These are phyloP conservation scores for Monochamus saltuarius DNA, from an alignment of 1,140 invertebrate species.

Conservation along the genomic window DNA sequence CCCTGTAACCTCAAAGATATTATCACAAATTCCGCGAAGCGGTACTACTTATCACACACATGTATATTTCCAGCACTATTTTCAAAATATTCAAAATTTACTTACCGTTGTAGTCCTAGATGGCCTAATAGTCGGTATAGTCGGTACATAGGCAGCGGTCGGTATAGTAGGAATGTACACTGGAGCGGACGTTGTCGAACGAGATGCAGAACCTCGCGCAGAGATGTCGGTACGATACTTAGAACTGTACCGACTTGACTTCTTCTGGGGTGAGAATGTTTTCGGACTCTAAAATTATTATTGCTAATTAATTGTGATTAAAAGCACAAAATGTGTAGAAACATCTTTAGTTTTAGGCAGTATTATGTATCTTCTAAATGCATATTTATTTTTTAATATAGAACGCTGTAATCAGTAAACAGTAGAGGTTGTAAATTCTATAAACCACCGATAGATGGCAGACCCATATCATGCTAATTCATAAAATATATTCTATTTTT, in stretches of 20 bases:
- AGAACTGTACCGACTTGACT: conserved; percentile 40
- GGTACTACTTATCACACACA: not conserved
- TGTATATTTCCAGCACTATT: not conserved
- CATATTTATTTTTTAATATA: too few relatives aligned
- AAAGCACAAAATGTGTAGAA: conserved; percentile 3
- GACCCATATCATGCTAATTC: too few relatives aligned
- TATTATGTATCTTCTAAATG: too few relatives aligned
- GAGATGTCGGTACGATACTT: conserved; percentile 43
- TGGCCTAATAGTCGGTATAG: conserved; percentile 38
- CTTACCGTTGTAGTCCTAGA: conserved; percentile 31
- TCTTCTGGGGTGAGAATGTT: conserved; percentile 12
- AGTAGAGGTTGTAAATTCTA: too few relatives aligned
- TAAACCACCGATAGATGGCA: too few relatives aligned
- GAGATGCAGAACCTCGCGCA: conserved; percentile 29
- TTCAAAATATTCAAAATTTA: conserved; percentile 4
- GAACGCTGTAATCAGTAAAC: too few relatives aligned
- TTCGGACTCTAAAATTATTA: conserved; percentile 25
- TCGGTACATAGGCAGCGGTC: conserved; percentile 41
- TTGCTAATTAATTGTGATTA: not conserved
- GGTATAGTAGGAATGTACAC: conserved; percentile 46
- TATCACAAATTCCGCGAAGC: too few relatives aligned
- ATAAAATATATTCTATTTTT: too few relatives aligned
- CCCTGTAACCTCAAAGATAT: too few relatives aligned
- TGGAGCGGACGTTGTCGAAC: conserved; percentile 38
- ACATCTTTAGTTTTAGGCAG: not conserved